Base-by-base conservation (phyloP, 2,888 invertebrate species). In the Camponotus fellah region DNA sequence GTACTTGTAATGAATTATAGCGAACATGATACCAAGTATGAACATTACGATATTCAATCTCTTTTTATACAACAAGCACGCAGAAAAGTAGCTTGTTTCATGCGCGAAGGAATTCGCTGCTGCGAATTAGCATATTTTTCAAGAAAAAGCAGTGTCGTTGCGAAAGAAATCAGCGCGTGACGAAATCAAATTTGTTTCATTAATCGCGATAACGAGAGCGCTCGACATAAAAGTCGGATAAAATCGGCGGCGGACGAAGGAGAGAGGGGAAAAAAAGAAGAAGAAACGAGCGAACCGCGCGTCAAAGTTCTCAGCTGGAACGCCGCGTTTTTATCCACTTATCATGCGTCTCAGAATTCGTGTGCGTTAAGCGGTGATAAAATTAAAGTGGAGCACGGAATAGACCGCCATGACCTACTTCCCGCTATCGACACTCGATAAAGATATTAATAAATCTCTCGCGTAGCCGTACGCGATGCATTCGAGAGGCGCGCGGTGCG, bases 401-500 rank as follows among this genome's bases (percentile, higher is more conserved):
- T 72, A 71, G 85, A 87, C 84, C 77, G 84, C 90, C 87, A 85
- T 90, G 90, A 90, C 90, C 90, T 87, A 90, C 86, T 87, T 90
- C 82, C 81, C 64, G 79, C 85, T 84, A 89, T 89, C 89, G 87
- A 83, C 84, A 85, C 84, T 81, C 87, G 89, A 89, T 89, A 89
- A 86, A 86, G 74, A 81, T 82, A 81, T 82, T 85, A 85, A 87
- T 80, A 87, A 80, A 81, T 81, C 64, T 17, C 21, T 32, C 58
- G 17, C 26, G 40, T 26, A 56, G 60, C 17, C 17, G 26, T 26
- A 60, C 37, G 60, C 17, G 46, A 62, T 71, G 46, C 69, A 80
- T 80, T 68, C 60, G 58, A 60, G 46, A 8, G 14, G 46, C 43
- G 21, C 14, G 21, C 26, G 26, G 26, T 26, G 10, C n/a, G 46